A percentile compares a stretch with the other conserved stretches of the same genome.
Conservation (phyloP, 2,113 vertebrate genomes). For the Mirounga angustirostris region DNA sequence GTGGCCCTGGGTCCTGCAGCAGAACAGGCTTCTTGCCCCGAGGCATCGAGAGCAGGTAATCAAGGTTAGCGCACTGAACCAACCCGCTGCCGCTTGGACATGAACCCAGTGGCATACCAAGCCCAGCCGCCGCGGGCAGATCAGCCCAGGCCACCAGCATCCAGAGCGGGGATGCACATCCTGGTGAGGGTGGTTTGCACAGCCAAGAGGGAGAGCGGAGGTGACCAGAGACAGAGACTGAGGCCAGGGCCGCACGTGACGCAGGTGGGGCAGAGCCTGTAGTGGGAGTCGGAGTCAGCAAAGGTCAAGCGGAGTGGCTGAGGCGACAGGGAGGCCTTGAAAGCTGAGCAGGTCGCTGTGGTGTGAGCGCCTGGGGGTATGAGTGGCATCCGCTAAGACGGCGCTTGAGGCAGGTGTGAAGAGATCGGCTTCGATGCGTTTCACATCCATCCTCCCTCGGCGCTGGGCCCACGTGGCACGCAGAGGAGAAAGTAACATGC, state of each 20-base stretch:
- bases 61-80: fast-evolving
- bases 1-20: neutral
- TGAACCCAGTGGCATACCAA: neutral
- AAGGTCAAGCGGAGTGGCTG: no score
- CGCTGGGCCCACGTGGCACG: neutral
- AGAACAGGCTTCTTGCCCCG: neutral
- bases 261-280: fast-evolving
- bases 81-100: fast-evolving
- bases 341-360: fast-evolving
- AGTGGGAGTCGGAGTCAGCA: neutral
- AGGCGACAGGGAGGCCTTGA: neutral
- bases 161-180: neutral
- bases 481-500: neutral
- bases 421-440: fast-evolving
- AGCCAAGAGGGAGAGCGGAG: fast-evolving
- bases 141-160: neutral
- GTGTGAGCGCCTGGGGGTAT: fast-evolving
- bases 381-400: fast-evolving
- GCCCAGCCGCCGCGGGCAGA: fast-evolving
- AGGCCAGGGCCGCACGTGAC: fast-evolving
- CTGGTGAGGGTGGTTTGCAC: fast-evolving
- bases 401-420: neutral
- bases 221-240: fast-evolving
- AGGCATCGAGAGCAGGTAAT: no score
- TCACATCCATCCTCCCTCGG: fast-evolving